These are phyloP conservation scores for Muscina levida DNA, from an alignment of 2,888 invertebrate species.

Conservation along the genomic window DNA sequence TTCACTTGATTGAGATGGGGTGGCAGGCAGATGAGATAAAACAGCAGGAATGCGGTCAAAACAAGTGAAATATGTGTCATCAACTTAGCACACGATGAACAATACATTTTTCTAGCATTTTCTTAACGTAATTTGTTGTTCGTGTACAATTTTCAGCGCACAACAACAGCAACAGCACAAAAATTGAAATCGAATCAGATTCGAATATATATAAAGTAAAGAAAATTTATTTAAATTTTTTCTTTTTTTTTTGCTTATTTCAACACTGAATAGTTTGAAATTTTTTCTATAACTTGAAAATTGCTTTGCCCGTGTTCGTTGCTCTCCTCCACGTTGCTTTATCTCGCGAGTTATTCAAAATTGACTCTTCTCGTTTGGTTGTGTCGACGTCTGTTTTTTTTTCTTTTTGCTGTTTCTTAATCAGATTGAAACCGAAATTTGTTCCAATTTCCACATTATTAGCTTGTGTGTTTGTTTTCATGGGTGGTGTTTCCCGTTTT, in stretches of 20 bases:
- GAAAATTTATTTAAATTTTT: constrained; percentile 38
- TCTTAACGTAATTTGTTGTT: constrained; percentile 68
- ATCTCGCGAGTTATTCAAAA: no score
- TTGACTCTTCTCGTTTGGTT: background rate
- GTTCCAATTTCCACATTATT: constrained; percentile 42
- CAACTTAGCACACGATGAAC: constrained; percentile 78
- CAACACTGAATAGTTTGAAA: no score
- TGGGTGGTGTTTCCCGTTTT: constrained; percentile 5
- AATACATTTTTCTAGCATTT: constrained; percentile 79
- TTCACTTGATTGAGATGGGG: constrained; percentile 74
- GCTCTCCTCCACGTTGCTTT: no score
- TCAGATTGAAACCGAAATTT: constrained; percentile 25
- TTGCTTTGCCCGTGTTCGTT: background rate
- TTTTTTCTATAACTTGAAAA: constrained; percentile 3
- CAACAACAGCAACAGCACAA: constrained; percentile 26
- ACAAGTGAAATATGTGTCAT: constrained; percentile 79
- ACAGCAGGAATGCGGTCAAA: constrained; percentile 78
- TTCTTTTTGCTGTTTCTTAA: background rate
- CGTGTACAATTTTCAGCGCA: constrained; percentile 34
- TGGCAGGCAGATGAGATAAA: constrained; percentile 75
- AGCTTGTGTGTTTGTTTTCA: background rate
- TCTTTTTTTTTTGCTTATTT: constrained; percentile 3
- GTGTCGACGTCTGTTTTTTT: background rate
- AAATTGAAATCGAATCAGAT: constrained; percentile 1
- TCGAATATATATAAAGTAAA: constrained; percentile 47